Evolutionary conservation across 1,140 invertebrate genomes (phyloP).

Genomic region (Scylla paramamosain): DNA sequence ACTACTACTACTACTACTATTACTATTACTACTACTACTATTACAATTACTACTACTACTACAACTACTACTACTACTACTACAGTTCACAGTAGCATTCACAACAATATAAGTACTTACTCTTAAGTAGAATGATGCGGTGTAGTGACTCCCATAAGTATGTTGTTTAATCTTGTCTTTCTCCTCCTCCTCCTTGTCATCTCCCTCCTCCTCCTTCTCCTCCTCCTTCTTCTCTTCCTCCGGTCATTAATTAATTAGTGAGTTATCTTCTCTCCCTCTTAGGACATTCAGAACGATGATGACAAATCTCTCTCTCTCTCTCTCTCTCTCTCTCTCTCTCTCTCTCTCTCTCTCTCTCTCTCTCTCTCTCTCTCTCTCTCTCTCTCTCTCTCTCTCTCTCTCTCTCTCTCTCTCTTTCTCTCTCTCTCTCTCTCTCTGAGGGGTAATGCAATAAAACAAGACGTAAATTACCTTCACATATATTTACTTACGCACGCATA

Average conservation of each 20-base stretch:
- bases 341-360: not conserved
- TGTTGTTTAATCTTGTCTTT: not conserved
- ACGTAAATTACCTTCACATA: not conserved
- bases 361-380: not conserved
- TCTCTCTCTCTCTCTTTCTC: not conserved
- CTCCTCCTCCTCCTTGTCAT: not conserved
- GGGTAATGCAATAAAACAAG: not conserved
- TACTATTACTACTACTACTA: slow-evolving; percentile 9
- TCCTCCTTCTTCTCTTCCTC: not conserved
- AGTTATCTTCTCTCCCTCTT: not conserved
- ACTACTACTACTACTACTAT: slow-evolving; percentile 43
- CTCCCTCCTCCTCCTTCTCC: not conserved
- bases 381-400: not conserved
- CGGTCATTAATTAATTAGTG: not conserved
- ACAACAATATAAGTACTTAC: not conserved
- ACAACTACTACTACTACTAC: not conserved
- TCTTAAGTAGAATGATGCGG: not conserved
- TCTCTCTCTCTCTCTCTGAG: not conserved
- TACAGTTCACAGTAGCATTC: not conserved
- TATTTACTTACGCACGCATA: not conserved
- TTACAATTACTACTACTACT: not conserved
- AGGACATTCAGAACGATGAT: not conserved
- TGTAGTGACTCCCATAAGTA: not conserved
- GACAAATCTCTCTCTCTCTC: not conserved
- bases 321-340: slow-evolving; percentile 14